Conservation (phyloP, 2,797 vertebrate genomes). For the Anguilla megastoma region DNA sequence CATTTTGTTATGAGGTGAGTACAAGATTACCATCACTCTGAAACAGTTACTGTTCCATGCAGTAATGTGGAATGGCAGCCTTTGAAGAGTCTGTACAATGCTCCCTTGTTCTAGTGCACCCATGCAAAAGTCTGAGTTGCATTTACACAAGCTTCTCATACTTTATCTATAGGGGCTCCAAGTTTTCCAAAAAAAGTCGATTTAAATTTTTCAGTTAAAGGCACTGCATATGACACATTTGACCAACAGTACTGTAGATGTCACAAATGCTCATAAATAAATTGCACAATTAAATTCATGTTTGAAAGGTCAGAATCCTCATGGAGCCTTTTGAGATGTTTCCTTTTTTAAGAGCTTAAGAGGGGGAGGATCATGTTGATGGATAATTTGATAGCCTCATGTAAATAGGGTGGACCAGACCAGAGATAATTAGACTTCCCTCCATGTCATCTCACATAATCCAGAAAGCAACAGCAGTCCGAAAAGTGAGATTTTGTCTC, state of each 20-base stretch:
- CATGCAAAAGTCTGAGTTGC: conserved; percentile 19
- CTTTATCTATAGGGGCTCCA: conserved; percentile 33
- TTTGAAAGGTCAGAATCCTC: not conserved
- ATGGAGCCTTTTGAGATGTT: not conserved
- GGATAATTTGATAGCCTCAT: conserved; percentile 52
- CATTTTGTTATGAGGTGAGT: conserved; percentile 50
- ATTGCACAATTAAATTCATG: not conserved
- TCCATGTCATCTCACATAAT: not conserved
- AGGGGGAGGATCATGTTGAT: conserved; percentile 26
- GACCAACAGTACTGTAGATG: not conserved
- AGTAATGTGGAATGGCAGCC: conserved; percentile 69
- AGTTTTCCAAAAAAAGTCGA: not conserved
- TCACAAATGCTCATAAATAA: not conserved
- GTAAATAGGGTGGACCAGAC: conserved; percentile 43
- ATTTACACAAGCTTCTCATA: not conserved
- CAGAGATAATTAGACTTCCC: conserved; percentile 46
- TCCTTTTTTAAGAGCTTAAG: not conserved
- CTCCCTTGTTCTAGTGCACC: conserved; percentile 67
- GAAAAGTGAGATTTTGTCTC: conserved; percentile 23
- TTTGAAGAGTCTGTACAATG: conserved; percentile 59
- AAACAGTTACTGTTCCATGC: conserved; percentile 63
- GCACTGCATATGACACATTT: not conserved
- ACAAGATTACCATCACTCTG: conserved; percentile 60
- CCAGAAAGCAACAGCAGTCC: conserved; percentile 16
- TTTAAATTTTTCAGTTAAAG: not conserved